Evolutionary conservation across 2,888 invertebrate species (phyloP).

Genomic region (Camponotus fellah): DNA sequence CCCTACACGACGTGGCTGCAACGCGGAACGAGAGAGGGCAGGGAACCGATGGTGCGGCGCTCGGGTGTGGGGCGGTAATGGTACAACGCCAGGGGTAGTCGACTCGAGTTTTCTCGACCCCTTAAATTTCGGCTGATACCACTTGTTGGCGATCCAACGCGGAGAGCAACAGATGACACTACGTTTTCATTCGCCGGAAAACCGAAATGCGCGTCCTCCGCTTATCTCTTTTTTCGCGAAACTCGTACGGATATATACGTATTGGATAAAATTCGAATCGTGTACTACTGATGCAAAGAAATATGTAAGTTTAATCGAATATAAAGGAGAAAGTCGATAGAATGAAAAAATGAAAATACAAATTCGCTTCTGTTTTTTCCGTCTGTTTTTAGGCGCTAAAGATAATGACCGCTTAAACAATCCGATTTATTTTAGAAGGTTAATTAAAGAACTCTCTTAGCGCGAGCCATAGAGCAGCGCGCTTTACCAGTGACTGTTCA

Average conservation of each 20-base stretch:
- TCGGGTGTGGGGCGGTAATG: conserved; percentile 57
- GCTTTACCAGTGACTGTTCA: conserved; percentile 18
- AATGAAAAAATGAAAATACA: not conserved
- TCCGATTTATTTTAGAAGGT: conserved; percentile 24
- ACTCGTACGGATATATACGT: not conserved
- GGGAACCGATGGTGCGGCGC: conserved; percentile 23
- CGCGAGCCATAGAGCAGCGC: conserved; percentile 10
- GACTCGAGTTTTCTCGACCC: conserved; percentile 74
- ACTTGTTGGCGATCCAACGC: conserved; percentile 79
- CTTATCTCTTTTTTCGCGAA: conserved; percentile 35
- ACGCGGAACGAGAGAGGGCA: conserved; percentile 44
- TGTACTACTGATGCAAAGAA: not conserved
- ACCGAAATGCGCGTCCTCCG: conserved; percentile 34
- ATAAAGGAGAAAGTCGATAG: not conserved
- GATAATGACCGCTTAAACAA: not conserved
- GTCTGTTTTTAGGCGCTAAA: not conserved
- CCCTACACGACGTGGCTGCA: conserved; percentile 44
- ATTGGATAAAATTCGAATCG: conserved; percentile 15
- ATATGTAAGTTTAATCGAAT: not conserved
- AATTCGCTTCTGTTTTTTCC: not conserved
- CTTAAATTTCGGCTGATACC: conserved; percentile 80
- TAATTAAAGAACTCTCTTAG: conserved; percentile 37
- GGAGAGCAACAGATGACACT: conserved; percentile 79
- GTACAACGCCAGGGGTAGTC: conserved; percentile 62
- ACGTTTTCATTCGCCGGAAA: conserved; percentile 60